phyloP scores from a whole-genome alignment of 2,888 invertebrate species.

The Drosophila tripunctata region DNA sequence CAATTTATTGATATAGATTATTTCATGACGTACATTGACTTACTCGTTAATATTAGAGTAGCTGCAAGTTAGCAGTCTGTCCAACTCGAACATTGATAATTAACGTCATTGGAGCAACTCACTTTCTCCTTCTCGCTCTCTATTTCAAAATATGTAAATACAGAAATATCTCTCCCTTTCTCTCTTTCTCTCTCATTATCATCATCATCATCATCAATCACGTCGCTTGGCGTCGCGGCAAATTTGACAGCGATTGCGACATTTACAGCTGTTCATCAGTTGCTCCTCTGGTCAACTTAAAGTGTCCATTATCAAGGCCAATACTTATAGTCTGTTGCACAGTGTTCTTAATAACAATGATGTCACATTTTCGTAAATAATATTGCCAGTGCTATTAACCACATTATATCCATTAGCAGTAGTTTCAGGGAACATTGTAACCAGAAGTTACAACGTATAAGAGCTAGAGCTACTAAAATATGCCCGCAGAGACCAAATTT shows the following conservation, averaged over 20 bases:
- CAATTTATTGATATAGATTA: slow-evolving; percentile 60
- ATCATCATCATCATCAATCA: slow-evolving; percentile 71
- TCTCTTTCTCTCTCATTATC: background rate
- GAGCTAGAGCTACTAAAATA: no score
- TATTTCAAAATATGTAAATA: background rate
- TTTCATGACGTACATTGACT: slow-evolving; percentile 49
- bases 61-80: slow-evolving; percentile 28
- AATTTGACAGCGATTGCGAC: slow-evolving; percentile 77
- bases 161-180: background rate
- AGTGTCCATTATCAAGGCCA: slow-evolving; percentile 34
- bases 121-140: background rate
- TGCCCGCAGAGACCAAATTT: no score
- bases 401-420: background rate
- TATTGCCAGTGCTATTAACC: background rate
- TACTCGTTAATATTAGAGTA: slow-evolving; percentile 22
- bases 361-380: slow-evolving; percentile 17
- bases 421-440: background rate
- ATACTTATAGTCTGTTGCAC: slow-evolving; percentile 11
- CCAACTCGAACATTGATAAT: slow-evolving; percentile 41
- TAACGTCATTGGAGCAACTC: slow-evolving; percentile 32
- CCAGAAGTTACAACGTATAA: no score
- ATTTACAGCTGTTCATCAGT: slow-evolving; percentile 70
- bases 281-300: slow-evolving; percentile 41
- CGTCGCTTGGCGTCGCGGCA: slow-evolving; percentile 40
- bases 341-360: slow-evolving; percentile 16